Percentiles rank a stretch among this genome's conserved stretches.
These are phyloP conservation scores for Penaeus monodon DNA, from an alignment of 2,888 invertebrate species.

Conservation along the genomic window DNA sequence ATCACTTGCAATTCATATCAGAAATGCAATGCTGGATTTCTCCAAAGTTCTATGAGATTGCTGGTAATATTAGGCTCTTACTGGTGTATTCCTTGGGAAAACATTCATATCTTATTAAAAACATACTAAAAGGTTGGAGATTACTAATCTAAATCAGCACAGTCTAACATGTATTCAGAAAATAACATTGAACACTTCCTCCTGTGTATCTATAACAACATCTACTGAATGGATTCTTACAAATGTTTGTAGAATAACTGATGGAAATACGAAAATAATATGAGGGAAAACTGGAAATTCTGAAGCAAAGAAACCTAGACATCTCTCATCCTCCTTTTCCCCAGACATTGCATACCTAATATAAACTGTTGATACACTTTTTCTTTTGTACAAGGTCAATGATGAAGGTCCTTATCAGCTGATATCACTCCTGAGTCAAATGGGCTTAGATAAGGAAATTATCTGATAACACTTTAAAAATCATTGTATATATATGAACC, in stretches of 20 bases:
- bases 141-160: neutral
- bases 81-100: neutral
- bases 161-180: too few species aligned
- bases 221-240: too few species aligned
- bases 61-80: neutral
- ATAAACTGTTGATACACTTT: constrained; percentile 22
- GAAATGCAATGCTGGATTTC: constrained; percentile 24
- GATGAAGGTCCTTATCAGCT: constrained; percentile 24
- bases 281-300: constrained; percentile 2
- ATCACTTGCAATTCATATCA: constrained; percentile 13
- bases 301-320: neutral
- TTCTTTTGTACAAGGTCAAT: constrained; percentile 28
- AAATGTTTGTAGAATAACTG: too few species aligned
- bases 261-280: too few species aligned
- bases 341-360: constrained; percentile 25
- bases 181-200: too few species aligned
- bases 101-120: neutral
- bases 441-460: constrained; percentile 31
- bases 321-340: constrained; percentile 8
- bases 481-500: neutral
- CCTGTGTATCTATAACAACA: too few species aligned
- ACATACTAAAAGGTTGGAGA: neutral
- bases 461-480: constrained; percentile 18
- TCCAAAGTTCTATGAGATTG: neutral
- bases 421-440: constrained; percentile 41